These are phyloP conservation scores for Tragelaphus scriptus DNA, from an alignment of 2,113 vertebrate genomes.

Conservation along the genomic window DNA sequence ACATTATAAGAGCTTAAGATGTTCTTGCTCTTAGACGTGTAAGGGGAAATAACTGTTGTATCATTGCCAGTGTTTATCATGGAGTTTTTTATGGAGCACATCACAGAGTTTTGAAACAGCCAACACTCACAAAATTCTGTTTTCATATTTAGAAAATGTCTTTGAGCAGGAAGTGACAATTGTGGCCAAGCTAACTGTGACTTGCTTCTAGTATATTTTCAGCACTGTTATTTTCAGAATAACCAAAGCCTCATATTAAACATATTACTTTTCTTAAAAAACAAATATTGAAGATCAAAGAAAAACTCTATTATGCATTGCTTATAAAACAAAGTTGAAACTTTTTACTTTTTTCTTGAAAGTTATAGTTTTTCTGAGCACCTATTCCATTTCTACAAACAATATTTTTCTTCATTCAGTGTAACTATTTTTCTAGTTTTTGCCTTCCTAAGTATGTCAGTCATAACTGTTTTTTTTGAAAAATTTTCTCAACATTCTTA, in stretches of 20 bases:
- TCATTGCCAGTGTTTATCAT: constrained; percentile 42
- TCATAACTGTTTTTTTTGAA: not conserved
- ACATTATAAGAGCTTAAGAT: not conserved
- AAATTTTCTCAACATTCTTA: not conserved
- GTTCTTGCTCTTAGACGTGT: constrained; percentile 37
- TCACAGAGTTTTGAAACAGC: constrained; percentile 32
- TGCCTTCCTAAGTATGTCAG: not conserved
- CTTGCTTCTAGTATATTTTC: constrained; percentile 44
- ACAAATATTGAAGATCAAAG: constrained; percentile 40
- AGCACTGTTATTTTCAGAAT: constrained; percentile 40
- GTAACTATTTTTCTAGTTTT: not conserved
- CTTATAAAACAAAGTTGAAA: constrained; percentile 24
- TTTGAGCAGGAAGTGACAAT: constrained; percentile 41
- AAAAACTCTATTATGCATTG: constrained; percentile 18
- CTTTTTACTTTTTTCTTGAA: not conserved
- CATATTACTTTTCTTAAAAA: constrained; percentile 31
- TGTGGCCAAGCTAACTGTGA: constrained; percentile 42
- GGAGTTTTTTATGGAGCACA: not conserved
- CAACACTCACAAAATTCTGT: constrained; percentile 27
- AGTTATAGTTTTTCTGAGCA: not conserved
- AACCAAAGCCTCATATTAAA: not conserved
- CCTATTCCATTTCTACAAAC: not conserved
- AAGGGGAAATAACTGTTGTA: constrained; percentile 28
- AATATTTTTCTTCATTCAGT: not conserved
- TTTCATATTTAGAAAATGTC: constrained; percentile 46